Conservation (phyloP, 2,797 vertebrate species). For the Graptemys geographica region DNA sequence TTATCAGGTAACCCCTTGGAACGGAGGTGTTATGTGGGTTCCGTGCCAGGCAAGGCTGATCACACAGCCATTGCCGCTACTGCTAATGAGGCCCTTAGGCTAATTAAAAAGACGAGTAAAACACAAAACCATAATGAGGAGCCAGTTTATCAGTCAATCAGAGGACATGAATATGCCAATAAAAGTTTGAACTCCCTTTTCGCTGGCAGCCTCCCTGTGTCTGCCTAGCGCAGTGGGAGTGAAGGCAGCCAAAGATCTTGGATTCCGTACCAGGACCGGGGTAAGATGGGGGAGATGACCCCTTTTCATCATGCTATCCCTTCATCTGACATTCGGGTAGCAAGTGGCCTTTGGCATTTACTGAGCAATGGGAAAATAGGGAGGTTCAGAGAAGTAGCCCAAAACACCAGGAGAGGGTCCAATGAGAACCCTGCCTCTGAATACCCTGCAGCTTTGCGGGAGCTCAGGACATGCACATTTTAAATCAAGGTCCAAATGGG, state of each 20-base stretch:
- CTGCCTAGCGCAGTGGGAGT: background rate
- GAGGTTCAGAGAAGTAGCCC: background rate
- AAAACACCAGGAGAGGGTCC: background rate
- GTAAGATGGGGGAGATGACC: fast-evolving
- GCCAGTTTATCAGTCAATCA: slow-evolving; percentile 55
- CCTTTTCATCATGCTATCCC: background rate
- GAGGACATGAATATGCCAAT: slow-evolving; percentile 47
- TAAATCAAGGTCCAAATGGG: background rate
- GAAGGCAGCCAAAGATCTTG: background rate
- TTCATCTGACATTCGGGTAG: background rate
- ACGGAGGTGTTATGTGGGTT: slow-evolving; percentile 7
- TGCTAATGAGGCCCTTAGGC: slow-evolving; percentile 73
- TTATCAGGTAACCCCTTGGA: slow-evolving; percentile 36
- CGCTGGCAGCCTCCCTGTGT: background rate
- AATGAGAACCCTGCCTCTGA: background rate
- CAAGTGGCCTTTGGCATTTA: fast-evolving
- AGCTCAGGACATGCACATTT: background rate
- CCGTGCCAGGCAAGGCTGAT: slow-evolving; percentile 71
- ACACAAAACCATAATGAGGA: slow-evolving; percentile 62
- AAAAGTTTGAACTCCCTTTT: slow-evolving; percentile 56
- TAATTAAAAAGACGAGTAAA: slow-evolving; percentile 63
- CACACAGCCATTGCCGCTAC: slow-evolving; percentile 65
- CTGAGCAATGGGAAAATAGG: too few relatives aligned
- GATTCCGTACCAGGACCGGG: background rate
- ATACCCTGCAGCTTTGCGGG: background rate